phyloP scores from a whole-genome alignment of 2,888 invertebrate species.

The Eudemis profundana region DNA sequence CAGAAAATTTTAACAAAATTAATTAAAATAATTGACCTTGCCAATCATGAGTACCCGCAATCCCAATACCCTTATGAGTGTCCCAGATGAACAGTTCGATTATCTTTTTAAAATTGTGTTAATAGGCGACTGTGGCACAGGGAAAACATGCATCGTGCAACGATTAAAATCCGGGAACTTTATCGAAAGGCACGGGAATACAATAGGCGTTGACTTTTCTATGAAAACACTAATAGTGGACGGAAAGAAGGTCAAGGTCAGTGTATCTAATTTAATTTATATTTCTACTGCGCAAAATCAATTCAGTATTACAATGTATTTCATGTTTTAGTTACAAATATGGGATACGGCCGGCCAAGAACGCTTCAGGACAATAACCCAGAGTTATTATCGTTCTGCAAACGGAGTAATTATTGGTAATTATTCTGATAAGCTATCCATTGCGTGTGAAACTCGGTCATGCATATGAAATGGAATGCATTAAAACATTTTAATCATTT shows the following conservation, averaged over 20 bases:
- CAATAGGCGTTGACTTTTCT: constrained; percentile 99
- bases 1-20: constrained; percentile 27
- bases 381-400: constrained; percentile 98
- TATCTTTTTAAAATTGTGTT: constrained; percentile 97
- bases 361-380: constrained; percentile 97
- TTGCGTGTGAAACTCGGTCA: constrained; percentile 7
- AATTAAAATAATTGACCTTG: constrained; percentile 51
- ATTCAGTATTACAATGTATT: constrained; percentile 45
- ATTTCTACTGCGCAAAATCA: constrained; percentile 48
- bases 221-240: constrained; percentile 98
- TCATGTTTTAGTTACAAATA: constrained; percentile 91
- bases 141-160: constrained; percentile 98
- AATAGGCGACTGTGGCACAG: constrained; percentile 95
- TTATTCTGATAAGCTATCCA: constrained; percentile 25
- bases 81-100: constrained; percentile 94
- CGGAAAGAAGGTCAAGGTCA: constrained; percentile 97
- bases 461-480: neutral
- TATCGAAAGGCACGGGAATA: constrained; percentile 97
- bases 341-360: constrained; percentile 99
- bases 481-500: constrained; percentile 24
- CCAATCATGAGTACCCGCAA: constrained; percentile 89
- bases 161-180: constrained; percentile 98
- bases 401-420: constrained; percentile 97
- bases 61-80: constrained; percentile 90
- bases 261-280: constrained; percentile 54